Conservation (phyloP, 1,140 invertebrate genomes). For the Pseudobourletiella spinata region DNA sequence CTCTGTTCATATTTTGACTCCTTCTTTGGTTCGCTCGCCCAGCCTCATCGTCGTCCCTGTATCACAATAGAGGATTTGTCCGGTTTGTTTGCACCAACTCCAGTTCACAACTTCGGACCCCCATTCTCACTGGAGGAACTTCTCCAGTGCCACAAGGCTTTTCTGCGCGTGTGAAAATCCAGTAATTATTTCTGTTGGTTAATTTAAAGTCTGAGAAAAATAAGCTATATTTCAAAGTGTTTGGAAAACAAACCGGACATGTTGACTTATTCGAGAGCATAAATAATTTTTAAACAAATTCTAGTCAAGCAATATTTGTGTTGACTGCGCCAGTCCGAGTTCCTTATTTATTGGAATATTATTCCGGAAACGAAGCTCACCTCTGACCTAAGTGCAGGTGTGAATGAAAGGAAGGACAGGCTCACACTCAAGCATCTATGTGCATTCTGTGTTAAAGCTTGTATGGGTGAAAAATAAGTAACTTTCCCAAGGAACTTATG, state of each 20-base stretch:
- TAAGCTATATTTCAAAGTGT: constrained; percentile 1
- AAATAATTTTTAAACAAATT: constrained; percentile 9
- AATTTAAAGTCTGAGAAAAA: too few relatives aligned
- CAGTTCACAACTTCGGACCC: too few relatives aligned
- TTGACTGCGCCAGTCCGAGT: not conserved
- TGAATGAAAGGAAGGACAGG: constrained; percentile 1
- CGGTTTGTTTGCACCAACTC: not conserved
- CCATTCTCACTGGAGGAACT: not conserved
- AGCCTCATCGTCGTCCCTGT: too few relatives aligned
- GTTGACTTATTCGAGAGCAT: constrained; percentile 7
- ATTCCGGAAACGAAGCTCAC: not conserved
- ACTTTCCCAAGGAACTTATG: too few relatives aligned
- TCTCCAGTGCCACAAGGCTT: too few relatives aligned
- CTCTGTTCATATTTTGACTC: too few relatives aligned
- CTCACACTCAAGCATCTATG: not conserved
- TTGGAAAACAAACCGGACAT: not conserved
- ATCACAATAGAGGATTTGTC: not conserved
- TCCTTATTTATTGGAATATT: constrained; percentile 3
- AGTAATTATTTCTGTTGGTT: too few relatives aligned
- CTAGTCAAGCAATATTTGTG: not conserved
- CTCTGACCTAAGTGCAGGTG: not conserved
- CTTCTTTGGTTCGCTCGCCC: too few relatives aligned
- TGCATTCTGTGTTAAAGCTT: too few relatives aligned
- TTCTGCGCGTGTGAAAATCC: too few relatives aligned
- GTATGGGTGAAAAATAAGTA: too few relatives aligned